Conservation (phyloP, 2,888 invertebrate genomes). For the Eupithecia inturbata region DNA sequence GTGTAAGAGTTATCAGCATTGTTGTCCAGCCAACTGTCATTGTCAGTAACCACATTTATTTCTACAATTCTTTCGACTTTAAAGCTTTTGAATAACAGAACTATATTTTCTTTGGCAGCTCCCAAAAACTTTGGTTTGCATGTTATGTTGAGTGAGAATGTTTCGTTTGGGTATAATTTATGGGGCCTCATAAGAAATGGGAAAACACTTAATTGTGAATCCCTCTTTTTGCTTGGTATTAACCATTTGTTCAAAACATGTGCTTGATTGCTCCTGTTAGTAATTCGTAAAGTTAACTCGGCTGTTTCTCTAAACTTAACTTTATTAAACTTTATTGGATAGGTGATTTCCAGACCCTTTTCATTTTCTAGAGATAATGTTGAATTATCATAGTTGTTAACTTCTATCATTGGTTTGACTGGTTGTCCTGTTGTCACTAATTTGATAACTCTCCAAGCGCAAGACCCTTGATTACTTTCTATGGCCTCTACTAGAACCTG, state of each 20-base stretch:
- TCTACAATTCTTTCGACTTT: constrained; percentile 84
- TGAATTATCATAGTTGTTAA: constrained; percentile 59
- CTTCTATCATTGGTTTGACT: constrained; percentile 48
- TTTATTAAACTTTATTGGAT: constrained; percentile 76
- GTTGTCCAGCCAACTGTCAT: constrained; percentile 33
- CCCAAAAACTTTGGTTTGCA: constrained; percentile 86
- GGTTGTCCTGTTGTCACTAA: constrained; percentile 41
- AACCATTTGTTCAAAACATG: constrained; percentile 78
- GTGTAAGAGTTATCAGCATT: neutral
- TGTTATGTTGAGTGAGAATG: constrained; percentile 72
- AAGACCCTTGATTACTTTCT: constrained; percentile 87
- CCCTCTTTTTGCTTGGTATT: constrained; percentile 77
- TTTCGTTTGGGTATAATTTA: constrained; percentile 70
- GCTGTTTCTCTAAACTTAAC: constrained; percentile 65
- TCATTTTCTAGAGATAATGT: constrained; percentile 69
- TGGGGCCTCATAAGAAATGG: constrained; percentile 65
- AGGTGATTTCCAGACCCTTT: constrained; percentile 81
- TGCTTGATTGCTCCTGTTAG: constrained; percentile 73
- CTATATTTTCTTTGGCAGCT: constrained; percentile 83
- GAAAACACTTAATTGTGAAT: constrained; percentile 80
- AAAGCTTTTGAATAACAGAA: constrained; percentile 85
- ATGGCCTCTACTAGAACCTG: constrained; percentile 87
- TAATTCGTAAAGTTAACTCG: constrained; percentile 58
- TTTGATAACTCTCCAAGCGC: constrained; percentile 85
- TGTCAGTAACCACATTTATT: constrained; percentile 73